phyloP scores from a whole-genome alignment of 2,113 vertebrate genomes.

The Chaetops frenatus region DNA sequence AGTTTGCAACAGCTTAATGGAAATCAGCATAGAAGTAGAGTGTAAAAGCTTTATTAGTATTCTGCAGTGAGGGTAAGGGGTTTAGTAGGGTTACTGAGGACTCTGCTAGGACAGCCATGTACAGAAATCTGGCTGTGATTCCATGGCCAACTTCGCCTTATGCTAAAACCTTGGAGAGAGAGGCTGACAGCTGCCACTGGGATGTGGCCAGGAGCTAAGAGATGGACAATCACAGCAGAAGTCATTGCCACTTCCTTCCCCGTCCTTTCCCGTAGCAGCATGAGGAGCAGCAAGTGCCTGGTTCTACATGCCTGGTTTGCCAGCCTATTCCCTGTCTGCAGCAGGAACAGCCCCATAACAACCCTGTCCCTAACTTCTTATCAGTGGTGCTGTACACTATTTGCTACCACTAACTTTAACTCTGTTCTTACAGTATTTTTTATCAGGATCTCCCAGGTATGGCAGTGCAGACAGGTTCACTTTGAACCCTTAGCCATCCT shows the following conservation, averaged over 20 bases:
- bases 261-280: neutral
- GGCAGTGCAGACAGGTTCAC: neutral
- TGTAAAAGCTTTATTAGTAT: neutral
- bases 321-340: neutral
- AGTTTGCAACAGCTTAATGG: neutral
- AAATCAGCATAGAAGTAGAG: neutral
- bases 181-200: neutral
- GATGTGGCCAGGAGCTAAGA: neutral
- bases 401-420: neutral
- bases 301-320: neutral
- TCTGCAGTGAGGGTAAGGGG: neutral
- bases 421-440: neutral
- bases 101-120: neutral
- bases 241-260: neutral
- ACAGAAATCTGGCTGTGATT: neutral
- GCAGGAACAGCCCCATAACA: neutral
- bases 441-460: neutral
- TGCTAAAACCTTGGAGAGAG: neutral
- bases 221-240: neutral
- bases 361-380: neutral
- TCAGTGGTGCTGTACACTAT: neutral
- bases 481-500: neutral
- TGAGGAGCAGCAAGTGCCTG: neutral
- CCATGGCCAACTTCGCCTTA: neutral
- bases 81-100: neutral